Percentiles rank a stretch among this genome's conserved stretches.
phyloP scores from a whole-genome alignment of 1,140 invertebrate species.

The Aphis gossypii region DNA sequence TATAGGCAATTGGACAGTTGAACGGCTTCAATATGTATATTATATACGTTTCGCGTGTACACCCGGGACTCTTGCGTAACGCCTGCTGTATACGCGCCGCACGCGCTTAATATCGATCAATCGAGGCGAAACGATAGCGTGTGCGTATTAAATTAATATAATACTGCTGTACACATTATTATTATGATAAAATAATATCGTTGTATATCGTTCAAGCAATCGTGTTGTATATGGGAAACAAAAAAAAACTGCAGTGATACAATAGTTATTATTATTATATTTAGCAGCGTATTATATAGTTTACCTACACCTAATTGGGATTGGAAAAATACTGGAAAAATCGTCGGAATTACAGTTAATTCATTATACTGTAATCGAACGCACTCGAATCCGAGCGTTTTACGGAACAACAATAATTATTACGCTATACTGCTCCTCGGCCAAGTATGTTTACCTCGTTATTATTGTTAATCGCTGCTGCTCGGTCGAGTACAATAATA shows the following conservation, averaged over 20 bases:
- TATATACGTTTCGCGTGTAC: neutral
- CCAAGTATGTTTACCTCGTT: too few species aligned
- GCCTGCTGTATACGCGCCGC: neutral
- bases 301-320: too few species aligned
- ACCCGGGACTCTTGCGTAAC: neutral
- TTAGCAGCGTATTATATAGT: too few species aligned
- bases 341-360: neutral
- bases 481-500: too few species aligned
- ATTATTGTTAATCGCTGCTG: too few species aligned
- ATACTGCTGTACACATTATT: too few species aligned
- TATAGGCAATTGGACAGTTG: constrained; percentile 7
- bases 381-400: neutral
- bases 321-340: neutral
- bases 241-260: too few species aligned
- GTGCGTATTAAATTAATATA: neutral
- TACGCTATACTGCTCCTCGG: neutral
- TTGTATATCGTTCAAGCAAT: neutral
- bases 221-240: neutral
- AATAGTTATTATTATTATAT: too few species aligned
- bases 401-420: neutral
- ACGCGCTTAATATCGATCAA: neutral
- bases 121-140: neutral
- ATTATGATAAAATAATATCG: too few species aligned
- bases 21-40: constrained; percentile 2
- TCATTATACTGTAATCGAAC: neutral